Evolutionary conservation across 2,797 vertebrate genomes (phyloP).

Genomic region (Falco concolor): DNA sequence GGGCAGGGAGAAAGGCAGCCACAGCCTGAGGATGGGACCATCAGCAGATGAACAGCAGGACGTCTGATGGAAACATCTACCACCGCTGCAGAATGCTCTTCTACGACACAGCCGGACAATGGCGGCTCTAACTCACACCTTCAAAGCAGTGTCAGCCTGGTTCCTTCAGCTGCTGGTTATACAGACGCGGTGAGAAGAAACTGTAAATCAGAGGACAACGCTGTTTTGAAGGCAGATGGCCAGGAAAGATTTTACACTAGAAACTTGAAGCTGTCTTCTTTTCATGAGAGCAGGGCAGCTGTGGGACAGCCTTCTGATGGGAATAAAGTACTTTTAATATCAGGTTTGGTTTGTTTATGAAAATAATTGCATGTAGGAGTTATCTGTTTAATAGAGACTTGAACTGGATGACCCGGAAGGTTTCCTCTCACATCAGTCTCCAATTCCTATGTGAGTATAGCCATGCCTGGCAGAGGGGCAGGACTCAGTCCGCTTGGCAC

Average conservation of each 20-base stretch:
- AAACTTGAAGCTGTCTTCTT: not conserved
- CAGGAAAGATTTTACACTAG: not conserved
- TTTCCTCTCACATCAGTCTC: not conserved
- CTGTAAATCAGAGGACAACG: not conserved
- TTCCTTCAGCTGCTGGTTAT: not conserved
- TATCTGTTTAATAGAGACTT: not conserved
- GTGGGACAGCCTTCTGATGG: not conserved
- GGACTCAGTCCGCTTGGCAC: not conserved
- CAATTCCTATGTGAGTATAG: not conserved
- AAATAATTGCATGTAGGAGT: not conserved
- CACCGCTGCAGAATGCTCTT: accelerated
- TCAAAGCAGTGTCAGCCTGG: not conserved
- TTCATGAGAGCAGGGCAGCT: not conserved
- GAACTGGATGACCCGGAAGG: not conserved
- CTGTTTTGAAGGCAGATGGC: not conserved
- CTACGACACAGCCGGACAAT: not conserved
- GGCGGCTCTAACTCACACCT: not conserved
- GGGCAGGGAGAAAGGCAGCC: not conserved
- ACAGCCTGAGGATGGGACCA: not conserved
- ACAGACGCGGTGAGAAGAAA: not conserved
- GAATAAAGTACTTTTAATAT: not conserved
- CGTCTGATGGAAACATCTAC: not conserved
- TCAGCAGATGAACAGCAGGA: not conserved
- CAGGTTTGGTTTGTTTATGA: not conserved
- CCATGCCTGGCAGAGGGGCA: not conserved